Conservation (phyloP, 1,140 invertebrate genomes). For the Atopsyche davidsoni region DNA sequence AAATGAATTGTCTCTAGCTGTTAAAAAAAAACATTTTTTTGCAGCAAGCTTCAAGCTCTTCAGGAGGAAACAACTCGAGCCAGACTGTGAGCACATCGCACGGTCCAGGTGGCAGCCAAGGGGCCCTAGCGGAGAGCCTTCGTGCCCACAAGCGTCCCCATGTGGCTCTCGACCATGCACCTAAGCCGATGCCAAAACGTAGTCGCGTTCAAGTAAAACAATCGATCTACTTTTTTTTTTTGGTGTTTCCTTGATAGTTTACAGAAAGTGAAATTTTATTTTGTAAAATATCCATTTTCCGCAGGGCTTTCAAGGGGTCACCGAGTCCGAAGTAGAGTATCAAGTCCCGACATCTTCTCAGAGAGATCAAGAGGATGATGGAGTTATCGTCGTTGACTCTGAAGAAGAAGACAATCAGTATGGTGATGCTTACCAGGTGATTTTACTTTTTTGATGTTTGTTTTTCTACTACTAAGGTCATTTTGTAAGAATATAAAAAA, state of each 20-base stretch:
- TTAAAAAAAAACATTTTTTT: not conserved
- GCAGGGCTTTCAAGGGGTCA: constrained; percentile 38
- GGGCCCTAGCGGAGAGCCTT: not conserved
- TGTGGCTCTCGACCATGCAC: not conserved
- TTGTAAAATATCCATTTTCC: not conserved
- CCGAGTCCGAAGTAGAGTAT: constrained; percentile 59
- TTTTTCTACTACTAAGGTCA: too few relatives aligned
- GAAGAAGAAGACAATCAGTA: constrained; percentile 49
- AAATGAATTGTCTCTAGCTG: too few relatives aligned
- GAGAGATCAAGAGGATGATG: constrained; percentile 73
- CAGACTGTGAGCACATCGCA: constrained; percentile 25
- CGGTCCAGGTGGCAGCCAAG: constrained; percentile 2
- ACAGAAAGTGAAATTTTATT: not conserved
- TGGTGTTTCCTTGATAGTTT: constrained; percentile 15
- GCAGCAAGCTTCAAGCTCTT: constrained; percentile 28
- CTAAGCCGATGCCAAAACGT: constrained; percentile 32
- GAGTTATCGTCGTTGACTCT: constrained; percentile 67
- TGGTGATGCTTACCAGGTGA: constrained; percentile 15
- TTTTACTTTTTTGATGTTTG: too few relatives aligned
- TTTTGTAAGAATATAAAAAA: too few relatives aligned
- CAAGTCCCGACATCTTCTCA: constrained; percentile 78
- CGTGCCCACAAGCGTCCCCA: constrained; percentile 19
- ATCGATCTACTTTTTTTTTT: constrained; percentile 22
- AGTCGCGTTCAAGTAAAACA: constrained; percentile 31
- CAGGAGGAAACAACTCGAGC: constrained; percentile 21